These are phyloP conservation scores for Pedetes capensis DNA, from an alignment of 2,113 vertebrate species.

Conservation along the genomic window DNA sequence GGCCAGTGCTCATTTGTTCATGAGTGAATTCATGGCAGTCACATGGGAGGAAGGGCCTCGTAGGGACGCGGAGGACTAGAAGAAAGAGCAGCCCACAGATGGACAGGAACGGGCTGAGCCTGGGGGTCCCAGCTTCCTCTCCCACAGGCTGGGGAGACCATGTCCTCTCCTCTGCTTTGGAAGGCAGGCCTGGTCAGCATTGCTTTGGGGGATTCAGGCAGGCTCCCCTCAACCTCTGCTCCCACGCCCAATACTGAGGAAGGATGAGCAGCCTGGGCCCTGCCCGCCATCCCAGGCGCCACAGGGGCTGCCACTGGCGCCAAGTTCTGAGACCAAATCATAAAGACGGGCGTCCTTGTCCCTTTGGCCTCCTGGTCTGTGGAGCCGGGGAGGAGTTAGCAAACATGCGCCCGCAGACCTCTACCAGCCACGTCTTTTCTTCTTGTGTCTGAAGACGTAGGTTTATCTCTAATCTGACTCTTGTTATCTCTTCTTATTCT, in stretches of 20 bases:
- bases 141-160: background rate
- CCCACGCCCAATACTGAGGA: background rate
- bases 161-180: background rate
- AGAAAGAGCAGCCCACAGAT: background rate
- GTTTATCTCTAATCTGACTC: background rate
- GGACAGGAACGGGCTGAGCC: background rate
- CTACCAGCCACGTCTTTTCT: background rate
- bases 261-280: too few species aligned
- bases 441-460: background rate
- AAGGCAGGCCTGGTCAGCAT: background rate
- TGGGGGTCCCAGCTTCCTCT: background rate
- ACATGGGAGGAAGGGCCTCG: background rate
- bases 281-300: background rate
- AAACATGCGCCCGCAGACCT: background rate
- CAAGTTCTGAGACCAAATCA: background rate
- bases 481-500: background rate
- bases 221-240: background rate
- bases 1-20: too few species aligned
- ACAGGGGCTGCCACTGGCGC: background rate
- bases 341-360: background rate
- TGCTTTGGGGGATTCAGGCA: background rate
- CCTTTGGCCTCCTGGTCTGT: background rate
- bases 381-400: background rate
- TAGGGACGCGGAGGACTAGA: background rate
- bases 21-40: background rate